Evolutionary conservation across 2,888 invertebrate genomes (phyloP).

Genomic region (Lordiphosa fenestrarum): DNA sequence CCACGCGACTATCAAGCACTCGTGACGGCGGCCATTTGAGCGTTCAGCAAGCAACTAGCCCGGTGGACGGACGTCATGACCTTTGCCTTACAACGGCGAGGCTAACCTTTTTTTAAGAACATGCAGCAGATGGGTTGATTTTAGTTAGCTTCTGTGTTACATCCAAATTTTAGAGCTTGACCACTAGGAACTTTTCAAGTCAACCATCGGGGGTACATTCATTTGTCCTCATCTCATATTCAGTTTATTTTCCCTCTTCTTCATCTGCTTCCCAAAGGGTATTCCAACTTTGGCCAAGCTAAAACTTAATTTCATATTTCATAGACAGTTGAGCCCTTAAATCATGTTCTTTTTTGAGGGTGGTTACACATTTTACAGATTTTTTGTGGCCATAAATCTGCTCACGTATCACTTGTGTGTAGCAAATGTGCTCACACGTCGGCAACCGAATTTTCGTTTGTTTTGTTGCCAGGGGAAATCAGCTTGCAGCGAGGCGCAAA

Average conservation of each 20-base stretch:
- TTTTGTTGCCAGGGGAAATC: constrained; percentile 26
- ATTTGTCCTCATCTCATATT: not conserved
- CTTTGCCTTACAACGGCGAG: too few relatives aligned
- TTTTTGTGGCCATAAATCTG: constrained; percentile 39
- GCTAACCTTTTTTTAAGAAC: too few relatives aligned
- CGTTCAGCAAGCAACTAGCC: too few relatives aligned
- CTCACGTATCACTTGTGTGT: constrained; percentile 3
- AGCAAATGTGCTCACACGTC: constrained; percentile 22
- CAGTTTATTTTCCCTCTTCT: not conserved
- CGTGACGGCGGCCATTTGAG: too few relatives aligned
- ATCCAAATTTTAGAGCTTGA: too few relatives aligned
- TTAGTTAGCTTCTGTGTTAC: too few relatives aligned
- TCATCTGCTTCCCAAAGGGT: not conserved
- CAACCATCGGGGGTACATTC: too few relatives aligned
- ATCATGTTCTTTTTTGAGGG: constrained; percentile 22
- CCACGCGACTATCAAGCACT: too few relatives aligned
- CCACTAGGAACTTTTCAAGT: too few relatives aligned
- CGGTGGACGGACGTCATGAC: too few relatives aligned
- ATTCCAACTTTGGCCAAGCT: not conserved
- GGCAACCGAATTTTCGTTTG: constrained; percentile 7
- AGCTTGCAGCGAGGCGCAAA: constrained; percentile 17
- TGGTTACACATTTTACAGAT: constrained; percentile 13
- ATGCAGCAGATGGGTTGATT: too few relatives aligned
- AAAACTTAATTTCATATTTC: not conserved
- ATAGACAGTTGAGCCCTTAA: constrained; percentile 14